Evolutionary conservation across 2,888 invertebrate species (phyloP), one percentile per base, ranked within the genome.

Genomic region (Philonicus albiceps): DNA sequence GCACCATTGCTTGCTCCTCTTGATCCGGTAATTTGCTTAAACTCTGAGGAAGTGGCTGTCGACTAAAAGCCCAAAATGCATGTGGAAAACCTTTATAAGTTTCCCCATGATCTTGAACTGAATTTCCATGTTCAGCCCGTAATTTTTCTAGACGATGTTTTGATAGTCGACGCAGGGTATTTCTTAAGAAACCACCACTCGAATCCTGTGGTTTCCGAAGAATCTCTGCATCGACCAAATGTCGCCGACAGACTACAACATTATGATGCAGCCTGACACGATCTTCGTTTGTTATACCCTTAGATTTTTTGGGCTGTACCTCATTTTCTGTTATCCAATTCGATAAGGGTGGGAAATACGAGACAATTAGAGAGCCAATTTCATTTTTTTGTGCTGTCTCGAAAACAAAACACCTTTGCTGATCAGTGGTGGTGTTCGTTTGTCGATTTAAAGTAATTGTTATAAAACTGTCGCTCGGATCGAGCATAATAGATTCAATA

Each of bases 401-500:
- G 90, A 98, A 96, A 22, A 98, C 98, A 91, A 98, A 98, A 92
- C 98, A 98, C 90, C 97, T 96, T 90, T 96, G 96, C 43, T 90
- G 89, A 43, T 92, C 92, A 22, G 85, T 88, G 88, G 90, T 87
- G 40, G 89, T 88, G 72, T 89, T 89, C 49, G 88, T 87, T 13
- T 88, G 88, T 87, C 97, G 94, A 88, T 96, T 95, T 81, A 98
- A 93, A 86, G 97, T 97, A 89, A 98, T 95, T 0, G 98, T 98
- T 73, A 98, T 95, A 89, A 98, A 97, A 90, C 96, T 96, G 92
- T 98, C 98, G 89, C 97, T 97, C 0, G 98, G 97, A 91, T 98
- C 98, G 89, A 98, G 93, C 91, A 97, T 95, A 87, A 98, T 95
- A 13, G 97, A 97, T 90, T 98, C 98, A 78, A 98, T 96, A 91